Base-by-base conservation (phyloP, 2,888 invertebrate species). In the Pyrrhosoma nymphula region DNA sequence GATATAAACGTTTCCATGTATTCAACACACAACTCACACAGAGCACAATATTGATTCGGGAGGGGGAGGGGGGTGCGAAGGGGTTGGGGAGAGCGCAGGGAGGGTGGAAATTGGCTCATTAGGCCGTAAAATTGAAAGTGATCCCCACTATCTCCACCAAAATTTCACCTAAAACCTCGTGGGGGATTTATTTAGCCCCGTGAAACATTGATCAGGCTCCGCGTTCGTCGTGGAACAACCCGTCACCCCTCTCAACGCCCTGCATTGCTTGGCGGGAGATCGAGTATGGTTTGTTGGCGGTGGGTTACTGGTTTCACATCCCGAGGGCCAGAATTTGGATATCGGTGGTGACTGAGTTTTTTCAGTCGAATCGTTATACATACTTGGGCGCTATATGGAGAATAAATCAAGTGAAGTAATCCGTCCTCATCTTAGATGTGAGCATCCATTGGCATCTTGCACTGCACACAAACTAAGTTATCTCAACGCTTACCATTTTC, bases 41-140 rank as follows among this genome's bases (percentile, higher is more conserved):
- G 82, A 82, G 26, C 35, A 4, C 82, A 26, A 82, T 82, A 82
- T 82, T 82, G 82, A 35, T 82, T 82, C 35, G 35, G 35, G n/a
- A n/a, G 30, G 75, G 75, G 3, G 16, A 82, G 82, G 14, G 35
- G 14, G 30, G 35, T 18, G 14, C 16, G 82, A 14, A 69, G 69
- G 26, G 69, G 69, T 69, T 0, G 16, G 4, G 82, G 16, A 16
- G 35, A 35, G 30, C 16, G 16, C 6, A 60, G 60, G 60, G 60
- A 60, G 82, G 82, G 82, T 82, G 82, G 82, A 35, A 35, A 82
- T 82, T 35, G 82, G 82, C 82, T 82, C 82, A 82, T 82, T 82
- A 35, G 82, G 82, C 35, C 82, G 82, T 82, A 35, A 82, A 82
- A 82, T 82, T 35, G 82, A 82, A 82, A 82, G 82, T 35, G 82